phyloP scores from a whole-genome alignment of 2,888 invertebrate species.

The Orthonychiurus folsomi region DNA sequence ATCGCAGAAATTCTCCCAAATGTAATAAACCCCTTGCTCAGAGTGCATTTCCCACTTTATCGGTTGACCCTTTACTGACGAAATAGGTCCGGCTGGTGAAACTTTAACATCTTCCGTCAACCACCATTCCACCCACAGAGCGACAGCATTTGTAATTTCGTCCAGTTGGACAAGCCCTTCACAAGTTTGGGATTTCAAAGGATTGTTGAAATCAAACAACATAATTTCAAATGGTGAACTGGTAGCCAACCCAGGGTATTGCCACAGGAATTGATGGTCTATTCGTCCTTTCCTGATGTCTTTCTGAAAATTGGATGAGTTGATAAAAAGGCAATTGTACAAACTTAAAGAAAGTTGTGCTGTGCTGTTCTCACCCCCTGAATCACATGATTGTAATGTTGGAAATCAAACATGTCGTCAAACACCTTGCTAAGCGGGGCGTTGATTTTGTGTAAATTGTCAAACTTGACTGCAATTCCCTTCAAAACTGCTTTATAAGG shows the following conservation, averaged over 20 bases:
- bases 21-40: background rate
- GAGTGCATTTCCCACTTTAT: background rate
- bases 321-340: background rate
- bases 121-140: background rate
- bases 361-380: slow-evolving; percentile 53
- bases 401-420: slow-evolving; percentile 71
- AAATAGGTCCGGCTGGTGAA: background rate
- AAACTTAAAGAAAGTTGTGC: too few relatives aligned
- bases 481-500: slow-evolving; percentile 61
- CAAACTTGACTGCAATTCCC: slow-evolving; percentile 73
- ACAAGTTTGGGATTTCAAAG: background rate
- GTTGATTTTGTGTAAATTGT: slow-evolving; percentile 83
- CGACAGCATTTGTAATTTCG: background rate
- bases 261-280: background rate
- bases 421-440: slow-evolving; percentile 52
- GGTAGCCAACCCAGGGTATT: background rate
- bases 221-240: background rate
- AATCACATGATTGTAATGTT: slow-evolving; percentile 74
- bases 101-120: background rate
- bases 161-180: background rate
- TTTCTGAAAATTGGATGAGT: background rate
- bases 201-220: background rate
- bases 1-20: background rate
- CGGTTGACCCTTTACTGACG: background rate
- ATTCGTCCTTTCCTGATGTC: background rate